phyloP scores from a whole-genome alignment of 2,113 vertebrate genomes.

The Notarius lentiginosus region DNA sequence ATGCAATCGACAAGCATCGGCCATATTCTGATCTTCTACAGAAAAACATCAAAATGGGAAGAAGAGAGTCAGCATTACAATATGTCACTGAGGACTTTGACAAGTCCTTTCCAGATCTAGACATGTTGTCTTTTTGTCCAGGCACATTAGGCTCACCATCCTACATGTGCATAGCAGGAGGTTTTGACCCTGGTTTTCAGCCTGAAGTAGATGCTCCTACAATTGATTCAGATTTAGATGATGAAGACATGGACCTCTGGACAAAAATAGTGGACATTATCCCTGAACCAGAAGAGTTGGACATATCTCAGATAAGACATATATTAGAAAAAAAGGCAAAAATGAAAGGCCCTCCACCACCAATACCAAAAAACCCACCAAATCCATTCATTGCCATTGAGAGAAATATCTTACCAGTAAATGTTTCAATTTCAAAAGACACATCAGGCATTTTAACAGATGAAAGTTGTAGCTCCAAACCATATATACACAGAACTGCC shows the following conservation, averaged over 20 bases:
- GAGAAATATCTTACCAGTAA: slow-evolving; percentile 15
- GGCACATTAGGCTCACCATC: slow-evolving; percentile 50
- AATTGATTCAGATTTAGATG: not conserved
- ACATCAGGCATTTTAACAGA: not conserved
- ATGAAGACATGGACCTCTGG: slow-evolving; percentile 62
- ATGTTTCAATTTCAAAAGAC: slow-evolving; percentile 38
- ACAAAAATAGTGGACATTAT: slow-evolving; percentile 47
- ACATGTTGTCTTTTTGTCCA: slow-evolving; percentile 61
- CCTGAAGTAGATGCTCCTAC: slow-evolving; percentile 52
- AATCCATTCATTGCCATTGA: slow-evolving; percentile 50
- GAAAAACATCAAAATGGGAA: slow-evolving; percentile 62
- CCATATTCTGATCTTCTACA: slow-evolving; percentile 60
- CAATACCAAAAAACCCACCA: slow-evolving; percentile 51
- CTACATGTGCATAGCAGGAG: slow-evolving; percentile 51
- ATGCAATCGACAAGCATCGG: slow-evolving; percentile 60
- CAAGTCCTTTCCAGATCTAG: slow-evolving; percentile 55
- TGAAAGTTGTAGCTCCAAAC: slow-evolving; percentile 12
- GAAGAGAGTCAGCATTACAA: slow-evolving; percentile 67
- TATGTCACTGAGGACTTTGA: slow-evolving; percentile 54
- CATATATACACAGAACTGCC: slow-evolving; percentile 6
- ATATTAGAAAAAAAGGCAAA: slow-evolving; percentile 61
- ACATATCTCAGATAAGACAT: slow-evolving; percentile 62
- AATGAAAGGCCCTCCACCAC: slow-evolving; percentile 61
- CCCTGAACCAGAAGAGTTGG: slow-evolving; percentile 52
- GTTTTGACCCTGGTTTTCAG: slow-evolving; percentile 56